Conservation (phyloP, 2,113 vertebrate genomes). For the Chunga burmeisteri region DNA sequence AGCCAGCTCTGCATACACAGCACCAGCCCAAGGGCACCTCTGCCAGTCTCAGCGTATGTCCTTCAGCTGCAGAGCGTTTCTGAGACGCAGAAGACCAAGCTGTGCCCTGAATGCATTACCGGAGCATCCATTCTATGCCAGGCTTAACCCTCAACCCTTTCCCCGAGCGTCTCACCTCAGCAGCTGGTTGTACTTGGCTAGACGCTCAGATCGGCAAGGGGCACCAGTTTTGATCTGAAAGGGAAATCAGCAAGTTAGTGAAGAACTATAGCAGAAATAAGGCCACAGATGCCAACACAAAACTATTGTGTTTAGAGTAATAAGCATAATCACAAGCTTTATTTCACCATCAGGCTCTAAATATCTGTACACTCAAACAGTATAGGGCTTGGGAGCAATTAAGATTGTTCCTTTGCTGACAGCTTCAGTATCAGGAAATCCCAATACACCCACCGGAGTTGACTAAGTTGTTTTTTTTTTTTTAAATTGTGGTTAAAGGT, state of each 20-base stretch:
- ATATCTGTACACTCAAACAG: background rate
- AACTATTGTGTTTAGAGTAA: background rate
- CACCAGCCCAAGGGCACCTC: background rate
- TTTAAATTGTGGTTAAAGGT: background rate
- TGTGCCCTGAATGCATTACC: background rate
- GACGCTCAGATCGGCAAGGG: constrained; percentile 93
- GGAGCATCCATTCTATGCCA: background rate
- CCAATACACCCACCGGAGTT: background rate
- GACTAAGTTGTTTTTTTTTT: background rate
- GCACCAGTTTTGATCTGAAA: constrained; percentile 96
- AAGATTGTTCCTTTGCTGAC: background rate
- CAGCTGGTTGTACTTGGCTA: constrained; percentile 98
- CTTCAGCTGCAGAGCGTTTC: background rate
- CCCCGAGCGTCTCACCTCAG: constrained; percentile 79
- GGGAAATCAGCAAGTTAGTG: background rate
- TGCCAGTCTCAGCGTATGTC: fast-evolving
- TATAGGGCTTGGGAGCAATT: background rate
- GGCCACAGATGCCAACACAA: background rate
- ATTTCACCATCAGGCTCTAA: background rate
- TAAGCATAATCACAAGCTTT: background rate
- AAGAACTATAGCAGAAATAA: background rate
- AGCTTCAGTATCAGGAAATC: background rate
- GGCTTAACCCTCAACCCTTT: background rate
- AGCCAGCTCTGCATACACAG: background rate
- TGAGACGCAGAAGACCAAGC: background rate